These are phyloP conservation scores for Microtus pennsylvanicus DNA, from an alignment of 2,113 vertebrate species.

Conservation along the genomic window DNA sequence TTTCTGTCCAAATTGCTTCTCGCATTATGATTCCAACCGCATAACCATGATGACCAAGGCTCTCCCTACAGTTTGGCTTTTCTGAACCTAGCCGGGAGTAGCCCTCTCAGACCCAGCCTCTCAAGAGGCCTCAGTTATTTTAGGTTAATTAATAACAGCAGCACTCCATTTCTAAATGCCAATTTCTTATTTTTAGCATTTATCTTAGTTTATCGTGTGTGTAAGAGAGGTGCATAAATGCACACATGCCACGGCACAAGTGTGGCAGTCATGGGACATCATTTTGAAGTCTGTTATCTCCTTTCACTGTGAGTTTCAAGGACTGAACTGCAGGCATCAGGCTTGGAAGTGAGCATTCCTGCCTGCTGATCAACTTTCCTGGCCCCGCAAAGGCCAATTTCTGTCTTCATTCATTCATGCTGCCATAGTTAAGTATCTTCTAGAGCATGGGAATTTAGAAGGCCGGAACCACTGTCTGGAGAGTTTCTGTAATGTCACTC, in stretches of 20 bases:
- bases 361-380: background rate
- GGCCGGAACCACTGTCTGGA: background rate
- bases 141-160: background rate
- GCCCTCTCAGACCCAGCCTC: background rate
- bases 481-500: background rate
- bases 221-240: no score
- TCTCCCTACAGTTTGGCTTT: background rate
- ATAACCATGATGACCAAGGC: background rate
- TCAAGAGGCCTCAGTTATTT: background rate
- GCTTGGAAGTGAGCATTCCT: background rate
- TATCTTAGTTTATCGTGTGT: background rate
- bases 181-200: background rate
- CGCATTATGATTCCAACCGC: background rate
- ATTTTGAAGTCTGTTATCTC: background rate
- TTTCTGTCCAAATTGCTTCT: background rate
- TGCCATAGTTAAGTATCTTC: background rate
- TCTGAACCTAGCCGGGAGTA: background rate
- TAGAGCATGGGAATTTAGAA: background rate
- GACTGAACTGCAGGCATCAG: no score
- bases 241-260: background rate
- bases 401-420: background rate
- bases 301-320: background rate
- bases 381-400: background rate
- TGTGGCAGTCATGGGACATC: no score
- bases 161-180: background rate